Base-by-base conservation (phyloP, 2,113 vertebrate species). In the Neodontobutis hainanensis region DNA sequence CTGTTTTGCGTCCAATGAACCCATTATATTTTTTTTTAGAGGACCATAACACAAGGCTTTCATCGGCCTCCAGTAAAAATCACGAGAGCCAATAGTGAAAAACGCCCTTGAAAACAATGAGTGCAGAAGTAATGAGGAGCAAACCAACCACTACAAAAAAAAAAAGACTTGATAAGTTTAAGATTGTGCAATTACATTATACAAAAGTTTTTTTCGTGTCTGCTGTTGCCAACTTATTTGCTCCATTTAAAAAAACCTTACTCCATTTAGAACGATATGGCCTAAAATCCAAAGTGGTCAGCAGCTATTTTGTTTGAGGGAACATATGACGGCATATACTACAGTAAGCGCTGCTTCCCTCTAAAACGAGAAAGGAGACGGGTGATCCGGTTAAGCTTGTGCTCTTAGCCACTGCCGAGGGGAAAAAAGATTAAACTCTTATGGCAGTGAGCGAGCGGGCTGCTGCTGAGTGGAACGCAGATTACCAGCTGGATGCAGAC, bases 381-480 rank as follows among this genome's bases (percentile, higher is more conserved):
- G 84, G 68, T 75, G 85, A 88, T 87, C 79, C 57, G 15, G 77
- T 77, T 89, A 83, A 89, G 84, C 80, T 64, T 49, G 65, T 65
- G 86, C 83, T 87, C 83, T 89, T 81, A 81, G 79, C 75, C 65
- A 61, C 81, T 80, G 81, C 82, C 62, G 63, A 56, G 81, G 65
- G 80, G 65, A 27, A 57, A n/a, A 40, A 73, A 70, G 86, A 90
- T 87, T 89, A 87, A 87, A 83, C 80, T 80, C 78, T 77, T 65
- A 82, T 73, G 75, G 83, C 76, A 61, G 69, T 14, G 14, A 84
- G 83, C n/a, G n/a, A 65, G 78, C 81, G 74, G 62, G 62, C 73
- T 76, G 85, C 77, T 70, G 75, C 75, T 53, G 80, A 66, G 65
- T 60, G 66, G 36, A 61, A 65, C 73, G 52, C 80, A 87, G 84